Evolutionary conservation across 1,140 invertebrate species (phyloP), one percentile per base, ranked within the genome.

Genomic region (Polyergus mexicanus): DNA sequence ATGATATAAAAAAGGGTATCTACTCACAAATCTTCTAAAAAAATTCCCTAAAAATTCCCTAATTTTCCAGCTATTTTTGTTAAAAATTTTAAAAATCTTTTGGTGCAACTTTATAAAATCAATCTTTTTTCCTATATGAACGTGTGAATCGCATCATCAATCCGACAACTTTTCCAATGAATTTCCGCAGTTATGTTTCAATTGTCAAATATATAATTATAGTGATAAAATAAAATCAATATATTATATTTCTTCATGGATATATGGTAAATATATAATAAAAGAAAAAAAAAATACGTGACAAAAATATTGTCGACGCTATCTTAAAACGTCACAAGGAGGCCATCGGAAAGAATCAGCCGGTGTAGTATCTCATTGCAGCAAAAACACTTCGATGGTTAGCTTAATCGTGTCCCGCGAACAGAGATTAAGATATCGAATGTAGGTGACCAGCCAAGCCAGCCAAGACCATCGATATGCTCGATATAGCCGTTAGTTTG

Each of bases 381-480:
- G 32, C 44, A 65, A 89, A 92, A 90, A 90, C 87, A 74, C 68
- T 80, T 86, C 51, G 65, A 5, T 77, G 68, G 85, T 86, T 66
- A 62, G 35, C 41, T 77, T 89, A 89, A 89, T 86, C 69, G 69
- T 62, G 87, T 88, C 83, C 47, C 68, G 56, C 74, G 68, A 58
- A 75, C 41, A 83, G 56, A 71, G 75, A 88, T 80, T 86, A 68
- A 88, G 87, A 89, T 88, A 86, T 77, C 72, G 81, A 88, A 92
- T 91, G 90, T 92, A 91, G 91, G 89, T 92, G 90, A 91, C 78
- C 78, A 28, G 68, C 78, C 54, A 81, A 81, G 85, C 88, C 86
- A 63, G 84, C 83, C 62, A 74, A 74, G 72, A 84, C 75, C 78
- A 78, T 66, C 74, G 78, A 89, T 90, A 89, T 62, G 60, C 78